These are phyloP conservation scores for Lethocerus indicus DNA, from an alignment of 1,140 invertebrate genomes.

Conservation along the genomic window DNA sequence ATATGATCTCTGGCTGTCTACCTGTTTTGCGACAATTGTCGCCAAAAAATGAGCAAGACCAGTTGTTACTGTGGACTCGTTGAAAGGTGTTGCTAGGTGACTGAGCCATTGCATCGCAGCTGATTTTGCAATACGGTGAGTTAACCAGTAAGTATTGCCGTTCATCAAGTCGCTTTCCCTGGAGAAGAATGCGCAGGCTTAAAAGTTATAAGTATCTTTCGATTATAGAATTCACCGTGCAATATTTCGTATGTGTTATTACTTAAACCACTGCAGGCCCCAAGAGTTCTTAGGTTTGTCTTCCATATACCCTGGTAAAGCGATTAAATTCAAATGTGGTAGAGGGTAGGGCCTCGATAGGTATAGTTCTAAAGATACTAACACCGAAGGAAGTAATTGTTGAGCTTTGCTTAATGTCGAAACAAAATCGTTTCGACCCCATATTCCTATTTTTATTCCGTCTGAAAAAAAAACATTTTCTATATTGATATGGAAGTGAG, in stretches of 20 bases:
- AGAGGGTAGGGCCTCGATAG: conserved; percentile 52
- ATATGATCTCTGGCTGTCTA: too few species aligned
- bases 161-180: conserved; percentile 47
- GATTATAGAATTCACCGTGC: not conserved
- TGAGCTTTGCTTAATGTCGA: conserved; percentile 41
- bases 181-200: not conserved
- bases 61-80: conserved; percentile 48
- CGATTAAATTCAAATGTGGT: conserved; percentile 60
- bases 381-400: conserved; percentile 37
- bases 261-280: conserved; percentile 63
- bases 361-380: conserved; percentile 48
- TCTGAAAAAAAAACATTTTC: conserved; percentile 9
- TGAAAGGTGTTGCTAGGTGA: conserved; percentile 45
- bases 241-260: conserved; percentile 12
- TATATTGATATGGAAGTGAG: not conserved
- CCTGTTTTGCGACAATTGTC: conserved; percentile 23
- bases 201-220: not conserved
- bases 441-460: conserved; percentile 37
- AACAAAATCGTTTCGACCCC: conserved; percentile 50
- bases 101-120: conserved; percentile 45
- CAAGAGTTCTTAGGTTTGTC: conserved; percentile 45
- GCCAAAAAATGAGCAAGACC: conserved; percentile 55
- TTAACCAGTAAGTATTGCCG: conserved; percentile 18
- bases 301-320: conserved; percentile 59
- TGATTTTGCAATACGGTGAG: conserved; percentile 24